Evolutionary conservation across 2,888 invertebrate species (phyloP), one percentile per base, ranked within the genome.

Genomic region (Drosophila mimetica): DNA sequence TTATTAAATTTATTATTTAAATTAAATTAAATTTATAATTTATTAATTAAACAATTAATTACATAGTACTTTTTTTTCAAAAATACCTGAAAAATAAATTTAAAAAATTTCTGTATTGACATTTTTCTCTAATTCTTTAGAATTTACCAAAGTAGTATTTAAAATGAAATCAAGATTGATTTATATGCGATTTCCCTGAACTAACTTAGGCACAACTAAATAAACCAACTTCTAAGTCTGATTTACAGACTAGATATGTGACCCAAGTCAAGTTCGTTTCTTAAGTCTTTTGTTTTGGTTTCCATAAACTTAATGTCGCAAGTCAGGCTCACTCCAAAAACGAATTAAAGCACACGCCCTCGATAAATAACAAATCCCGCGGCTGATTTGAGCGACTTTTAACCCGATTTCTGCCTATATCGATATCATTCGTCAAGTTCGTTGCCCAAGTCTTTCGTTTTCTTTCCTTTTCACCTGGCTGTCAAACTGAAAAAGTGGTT

Each of bases 401-500:
- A 44, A 7, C 5, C 46, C 60, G 16, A 37, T 39, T 14, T 28
- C 30, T 1, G 30, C 37, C 22, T 52, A 52, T 64, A 64, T 64
- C 46, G n/a, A 37, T 52, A 52, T 53, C 66, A 65, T 66, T 67
- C 34, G 52, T 50, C 86, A 76, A 85, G 88, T 85, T 88, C 65
- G 80, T 83, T 75, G 75, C 67, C 65, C 36, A 74, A 80, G 83
- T 86, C 78, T 83, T 80, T 83, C 73, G 83, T 76, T 77, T 70
- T 14, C 57, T 61, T 57, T 55, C 22, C 18, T n/a, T n/a, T 32
- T 64, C 42, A 64, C 20, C 61, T 13, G 28, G 54, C 85, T 87
- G 83, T 85, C 83, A 82, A 77, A 72, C 80, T 81, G 85, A 81
- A 86, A 81, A 83, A 78, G 85, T 86, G 83, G 77, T 87, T 74